phyloP scores from a whole-genome alignment of 1,140 invertebrate genomes.

The Eupeodes corollae region DNA sequence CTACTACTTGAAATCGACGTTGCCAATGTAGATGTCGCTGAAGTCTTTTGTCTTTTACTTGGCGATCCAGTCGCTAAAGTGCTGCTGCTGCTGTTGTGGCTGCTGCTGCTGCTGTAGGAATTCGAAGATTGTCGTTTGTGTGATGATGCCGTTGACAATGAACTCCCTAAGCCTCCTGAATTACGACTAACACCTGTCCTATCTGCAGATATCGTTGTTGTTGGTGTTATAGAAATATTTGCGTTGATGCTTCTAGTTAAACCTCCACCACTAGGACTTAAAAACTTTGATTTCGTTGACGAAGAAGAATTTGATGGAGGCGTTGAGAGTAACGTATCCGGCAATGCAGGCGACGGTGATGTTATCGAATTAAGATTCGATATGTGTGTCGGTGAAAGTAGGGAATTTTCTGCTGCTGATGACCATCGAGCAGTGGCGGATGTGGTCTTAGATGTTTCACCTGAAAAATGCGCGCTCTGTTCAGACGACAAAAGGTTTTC shows the following conservation, averaged over 20 bases:
- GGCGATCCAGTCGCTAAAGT: constrained; percentile 16
- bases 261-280: too few species aligned
- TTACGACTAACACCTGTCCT: background rate
- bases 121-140: constrained; percentile 23
- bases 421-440: constrained; percentile 15
- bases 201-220: constrained; percentile 8
- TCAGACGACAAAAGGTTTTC: background rate
- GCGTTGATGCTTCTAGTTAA: background rate
- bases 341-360: constrained; percentile 33
- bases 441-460: background rate
- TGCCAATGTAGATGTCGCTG: background rate
- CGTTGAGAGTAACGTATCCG: constrained; percentile 28
- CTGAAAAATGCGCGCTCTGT: too few species aligned
- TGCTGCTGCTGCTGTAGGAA: constrained; percentile 3
- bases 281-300: constrained; percentile 2
- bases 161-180: background rate
- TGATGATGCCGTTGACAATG: background rate
- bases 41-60: constrained; percentile 28
- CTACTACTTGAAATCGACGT: too few species aligned
- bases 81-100: constrained; percentile 8
- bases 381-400: constrained; percentile 25
- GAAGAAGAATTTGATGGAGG: constrained; percentile 25
- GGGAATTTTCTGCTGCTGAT: constrained; percentile 15
- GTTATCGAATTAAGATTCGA: constrained; percentile 35
- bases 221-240: constrained; percentile 7